Conservation (phyloP, 2,888 invertebrate genomes). For the Steromphala cineraria region DNA sequence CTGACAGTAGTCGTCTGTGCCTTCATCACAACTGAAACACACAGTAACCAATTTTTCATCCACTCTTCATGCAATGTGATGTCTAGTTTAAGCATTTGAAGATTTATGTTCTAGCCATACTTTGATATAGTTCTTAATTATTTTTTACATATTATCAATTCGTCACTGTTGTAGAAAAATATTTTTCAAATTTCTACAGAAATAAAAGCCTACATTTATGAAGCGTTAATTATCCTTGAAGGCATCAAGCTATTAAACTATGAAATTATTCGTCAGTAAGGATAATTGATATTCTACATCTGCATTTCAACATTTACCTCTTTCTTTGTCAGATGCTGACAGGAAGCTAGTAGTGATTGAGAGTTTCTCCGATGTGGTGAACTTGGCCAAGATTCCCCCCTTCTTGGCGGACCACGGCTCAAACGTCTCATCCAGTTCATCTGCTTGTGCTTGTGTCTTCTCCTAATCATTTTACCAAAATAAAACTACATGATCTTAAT, state of each 20-base stretch:
- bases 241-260: no score
- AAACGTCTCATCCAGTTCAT: constrained; percentile 72
- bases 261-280: no score
- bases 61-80: not conserved
- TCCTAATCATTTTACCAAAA: not conserved
- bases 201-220: no score
- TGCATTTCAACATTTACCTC: no score
- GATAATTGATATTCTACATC: no score
- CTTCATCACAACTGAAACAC: constrained; percentile 82
- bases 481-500: not conserved
- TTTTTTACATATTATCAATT: not conserved
- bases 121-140: no score
- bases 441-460: not conserved
- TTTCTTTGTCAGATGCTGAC: constrained; percentile 68
- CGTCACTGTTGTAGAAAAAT: no score
- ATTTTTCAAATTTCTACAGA: no score
- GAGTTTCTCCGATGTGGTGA: constrained; percentile 94
- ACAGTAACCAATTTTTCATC: not conserved
- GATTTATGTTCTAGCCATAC: no score
- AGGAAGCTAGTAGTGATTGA: constrained; percentile 92
- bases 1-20: constrained; percentile 85
- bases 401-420: constrained; percentile 88
- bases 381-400: constrained; percentile 88
- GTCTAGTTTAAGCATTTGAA: no score
- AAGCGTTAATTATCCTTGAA: no score